A percentile compares a stretch with the other conserved stretches of the same genome.
phyloP scores from a whole-genome alignment of 2,113 vertebrate genomes.

The Rissa tridactyla region DNA sequence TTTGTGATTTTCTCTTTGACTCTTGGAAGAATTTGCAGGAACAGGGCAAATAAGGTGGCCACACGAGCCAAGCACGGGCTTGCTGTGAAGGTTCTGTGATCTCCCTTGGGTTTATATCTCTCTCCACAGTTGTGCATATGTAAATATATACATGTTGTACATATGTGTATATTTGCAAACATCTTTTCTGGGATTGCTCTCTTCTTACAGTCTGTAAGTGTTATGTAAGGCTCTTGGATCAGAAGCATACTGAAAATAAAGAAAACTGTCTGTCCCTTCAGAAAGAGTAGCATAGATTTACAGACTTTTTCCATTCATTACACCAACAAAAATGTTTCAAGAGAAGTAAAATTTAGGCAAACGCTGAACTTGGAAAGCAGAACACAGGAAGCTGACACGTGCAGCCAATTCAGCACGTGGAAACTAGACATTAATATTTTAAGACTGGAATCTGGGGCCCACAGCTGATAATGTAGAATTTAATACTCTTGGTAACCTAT shows the following conservation, averaged over 20 bases:
- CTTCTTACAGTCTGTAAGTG: not conserved
- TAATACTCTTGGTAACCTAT: slow-evolving; percentile 9
- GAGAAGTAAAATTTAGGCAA: not conserved
- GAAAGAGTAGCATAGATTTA: not conserved
- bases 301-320: slow-evolving; percentile 26
- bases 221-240: not conserved
- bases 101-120: not conserved
- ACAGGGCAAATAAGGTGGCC: not conserved
- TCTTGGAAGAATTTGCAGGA: not conserved
- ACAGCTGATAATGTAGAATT: slow-evolving; percentile 37
- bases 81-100: not conserved
- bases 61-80: not conserved
- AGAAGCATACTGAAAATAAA: not conserved
- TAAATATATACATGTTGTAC: not conserved
- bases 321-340: not conserved
- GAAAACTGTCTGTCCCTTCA: slow-evolving; percentile 7
- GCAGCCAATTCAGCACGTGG: slow-evolving; percentile 26
- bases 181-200: not conserved
- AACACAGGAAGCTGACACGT: slow-evolving; percentile 21
- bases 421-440: slow-evolving; percentile 31
- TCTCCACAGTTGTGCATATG: not conserved
- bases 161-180: not conserved
- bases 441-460: slow-evolving; percentile 20
- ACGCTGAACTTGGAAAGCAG: slow-evolving; percentile 8
- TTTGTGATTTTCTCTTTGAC: fast-evolving